A percentile compares a stretch with the other conserved stretches of the same genome.
Evolutionary conservation across 2,888 invertebrate species (phyloP).

Genomic region (Tachina fera): DNA sequence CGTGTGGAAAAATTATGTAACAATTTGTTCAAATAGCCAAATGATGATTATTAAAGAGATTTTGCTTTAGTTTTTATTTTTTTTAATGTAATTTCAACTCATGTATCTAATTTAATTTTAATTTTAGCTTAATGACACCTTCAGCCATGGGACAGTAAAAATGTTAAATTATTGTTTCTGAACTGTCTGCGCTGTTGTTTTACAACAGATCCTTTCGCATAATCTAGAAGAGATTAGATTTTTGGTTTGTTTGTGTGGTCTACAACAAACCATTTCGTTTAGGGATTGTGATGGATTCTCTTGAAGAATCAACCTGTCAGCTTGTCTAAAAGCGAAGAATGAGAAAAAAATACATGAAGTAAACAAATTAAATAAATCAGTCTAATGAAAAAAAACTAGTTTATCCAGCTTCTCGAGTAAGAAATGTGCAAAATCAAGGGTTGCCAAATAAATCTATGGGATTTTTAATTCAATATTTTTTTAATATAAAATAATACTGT

Average conservation of each 20-base stretch:
- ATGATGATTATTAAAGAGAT: slow-evolving; percentile 26
- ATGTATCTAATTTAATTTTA: slow-evolving; percentile 42
- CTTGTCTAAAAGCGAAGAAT: neutral
- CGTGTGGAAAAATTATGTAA: slow-evolving; percentile 28
- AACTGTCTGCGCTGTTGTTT: slow-evolving; percentile 28
- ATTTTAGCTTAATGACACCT: slow-evolving; percentile 55
- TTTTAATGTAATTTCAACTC: slow-evolving; percentile 25
- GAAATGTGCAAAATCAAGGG: neutral
- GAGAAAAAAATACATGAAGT: slow-evolving; percentile 8
- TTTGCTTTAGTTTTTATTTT: slow-evolving; percentile 16
- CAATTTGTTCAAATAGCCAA: slow-evolving; percentile 46
- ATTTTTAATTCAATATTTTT: neutral
- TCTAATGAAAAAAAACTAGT: slow-evolving; percentile 56
- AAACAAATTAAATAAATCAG: slow-evolving; percentile 64
- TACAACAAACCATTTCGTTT: slow-evolving; percentile 50
- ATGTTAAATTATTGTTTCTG: slow-evolving; percentile 56
- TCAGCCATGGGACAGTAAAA: slow-evolving; percentile 55
- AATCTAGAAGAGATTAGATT: neutral
- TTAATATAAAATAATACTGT: too few species aligned
- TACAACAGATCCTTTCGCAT: slow-evolving; percentile 2
- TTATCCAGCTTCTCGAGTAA: slow-evolving; percentile 33
- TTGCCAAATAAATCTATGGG: slow-evolving; percentile 9
- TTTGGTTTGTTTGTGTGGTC: slow-evolving; percentile 63
- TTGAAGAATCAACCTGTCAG: slow-evolving; percentile 51
- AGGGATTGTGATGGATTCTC: slow-evolving; percentile 63